Base-by-base conservation (phyloP, 2,113 vertebrate genomes). In the Oryzias javanicus region DNA sequence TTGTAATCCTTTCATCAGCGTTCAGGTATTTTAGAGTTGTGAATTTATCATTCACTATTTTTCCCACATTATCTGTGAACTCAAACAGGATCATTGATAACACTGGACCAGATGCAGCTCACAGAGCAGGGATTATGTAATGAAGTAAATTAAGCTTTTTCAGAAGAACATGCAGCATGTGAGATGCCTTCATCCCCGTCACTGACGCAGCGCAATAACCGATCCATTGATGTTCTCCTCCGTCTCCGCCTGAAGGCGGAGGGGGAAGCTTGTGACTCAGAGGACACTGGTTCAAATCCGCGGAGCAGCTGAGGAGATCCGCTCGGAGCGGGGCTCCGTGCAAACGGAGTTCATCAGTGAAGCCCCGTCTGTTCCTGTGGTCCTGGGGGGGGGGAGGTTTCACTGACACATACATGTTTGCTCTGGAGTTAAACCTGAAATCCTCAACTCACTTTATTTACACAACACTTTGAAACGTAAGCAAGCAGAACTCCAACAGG, bases 141-240 rank as follows among this genome's bases (percentile, higher is more conserved):
- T 35, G 5, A 16, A 24, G 29, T 45, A 5, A 50, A 16, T 61
- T 0, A 42, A 47, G 13, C 53, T 12, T 57, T 57, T 27, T 24
- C n/a, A 44, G 48, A 29, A 8, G 6, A 49, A 52, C 8, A 55
- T 14, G 4, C 47, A 70, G 19, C 67, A 70, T 64, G 49, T 63
- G 70, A 73, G 69, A 19, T 1, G 14, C 22, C 51, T 24, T 67
- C 1, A 16, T 20, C 47, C 55, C 53, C 54, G 25, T 64, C 55
- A 55, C 55, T 40, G 40, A 4, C 22, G 2, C 46, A 19, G 50
- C 10, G n/a, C 50, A 53, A 74, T 64, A 77, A 81, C 45, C 22
- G 67, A 64, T 52, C 50, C 47, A 64, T 76, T 84, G 73, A 77
- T 67, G 47, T 60, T 53, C 66, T 40, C 63, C 72, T 60, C 35